phyloP scores from a whole-genome alignment of 2,797 vertebrate genomes.

The Masticophis lateralis region DNA sequence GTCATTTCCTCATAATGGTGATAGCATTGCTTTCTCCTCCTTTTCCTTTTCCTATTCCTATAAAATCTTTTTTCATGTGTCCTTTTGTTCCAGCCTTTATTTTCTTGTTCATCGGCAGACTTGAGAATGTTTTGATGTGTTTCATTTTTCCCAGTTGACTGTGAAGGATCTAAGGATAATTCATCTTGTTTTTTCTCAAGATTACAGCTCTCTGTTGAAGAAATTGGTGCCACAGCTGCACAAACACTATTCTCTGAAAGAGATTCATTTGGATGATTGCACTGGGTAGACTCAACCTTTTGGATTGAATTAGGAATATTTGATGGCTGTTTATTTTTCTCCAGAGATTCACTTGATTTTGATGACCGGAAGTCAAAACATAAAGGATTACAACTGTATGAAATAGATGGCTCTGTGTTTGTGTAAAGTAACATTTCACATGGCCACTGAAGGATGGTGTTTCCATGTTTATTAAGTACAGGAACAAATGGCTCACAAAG shows the following conservation, averaged over 20 bases:
- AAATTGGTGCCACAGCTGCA: conserved; percentile 36
- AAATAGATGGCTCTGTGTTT: conserved; percentile 78
- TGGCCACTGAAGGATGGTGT: conserved; percentile 86
- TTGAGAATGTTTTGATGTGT: conserved; percentile 64
- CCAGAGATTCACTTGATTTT: conserved; percentile 57
- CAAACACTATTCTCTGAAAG: conserved; percentile 4
- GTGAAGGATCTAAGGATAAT: conserved; percentile 58
- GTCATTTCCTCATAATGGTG: conserved; percentile 50
- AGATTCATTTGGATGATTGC: conserved; percentile 27
- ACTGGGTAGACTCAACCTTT: conserved; percentile 46
- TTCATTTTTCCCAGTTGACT: conserved; percentile 61
- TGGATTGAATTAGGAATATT: conserved; percentile 51
- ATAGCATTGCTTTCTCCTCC: conserved; percentile 66
- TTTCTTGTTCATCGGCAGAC: conserved; percentile 61
- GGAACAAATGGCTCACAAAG: conserved; percentile 76
- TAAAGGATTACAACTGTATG: conserved; percentile 88
- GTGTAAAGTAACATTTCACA: conserved; percentile 88
- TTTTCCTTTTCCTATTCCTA: conserved; percentile 72
- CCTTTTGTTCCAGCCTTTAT: conserved; percentile 68
- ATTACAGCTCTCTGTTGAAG: conserved; percentile 42
- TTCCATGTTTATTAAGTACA: conserved; percentile 80
- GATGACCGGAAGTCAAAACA: conserved; percentile 84
- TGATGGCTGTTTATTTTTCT: conserved; percentile 56
- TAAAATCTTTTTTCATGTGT: conserved; percentile 64
- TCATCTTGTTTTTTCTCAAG: conserved; percentile 56